Evolutionary conservation across 23 tunicate genomes (phyloP), one percentile per base, ranked within the genome.

Genomic region (Oikopleura albicans): DNA sequence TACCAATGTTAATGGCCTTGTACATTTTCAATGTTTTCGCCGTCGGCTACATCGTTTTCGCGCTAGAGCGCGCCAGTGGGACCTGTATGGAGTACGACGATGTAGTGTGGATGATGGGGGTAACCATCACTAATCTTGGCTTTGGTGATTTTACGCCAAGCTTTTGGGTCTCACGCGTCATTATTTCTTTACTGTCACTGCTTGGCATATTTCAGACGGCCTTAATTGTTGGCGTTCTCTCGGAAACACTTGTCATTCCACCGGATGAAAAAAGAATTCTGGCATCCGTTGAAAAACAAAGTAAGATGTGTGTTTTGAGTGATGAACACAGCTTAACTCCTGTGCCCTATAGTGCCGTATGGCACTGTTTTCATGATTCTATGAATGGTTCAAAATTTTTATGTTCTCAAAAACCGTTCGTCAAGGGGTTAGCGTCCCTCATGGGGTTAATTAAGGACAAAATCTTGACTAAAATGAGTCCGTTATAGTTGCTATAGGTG

Each of bases 81-180:
- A 16, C 4, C 2, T 71, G 79, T 29, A 71, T 71, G 79, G 79
- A 71, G 37, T 71, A 71, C 79, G 35, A 4, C 4, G 79, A 71
- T 31, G 79, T 71, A 22, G 79, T 71, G 4, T 71, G 79, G 79
- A 71, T 71, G 79, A 71, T 71, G 79, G 79, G 79, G 31, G 79
- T 71, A 27, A 71, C 79, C 4, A 71, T 71, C 37, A 71, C 79
- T 22, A 71, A 71, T 71, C 37, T 71, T 4, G 79, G 79, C 31
- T 71, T 71, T 71, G 79, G 79, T 12, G 79, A 71, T 71, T 71
- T 71, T 29, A 71, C 79, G 27, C 79, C 79, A 2, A 12, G 37
- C 79, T 71, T 12, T 29, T 71, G 79, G 79, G 37, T 71, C 37
- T 71, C 79, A 22, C 28, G 79, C 28, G 35, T 71, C 37, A 71